Conservation (phyloP, 2,113 vertebrate species). For the Pavo muticus region DNA sequence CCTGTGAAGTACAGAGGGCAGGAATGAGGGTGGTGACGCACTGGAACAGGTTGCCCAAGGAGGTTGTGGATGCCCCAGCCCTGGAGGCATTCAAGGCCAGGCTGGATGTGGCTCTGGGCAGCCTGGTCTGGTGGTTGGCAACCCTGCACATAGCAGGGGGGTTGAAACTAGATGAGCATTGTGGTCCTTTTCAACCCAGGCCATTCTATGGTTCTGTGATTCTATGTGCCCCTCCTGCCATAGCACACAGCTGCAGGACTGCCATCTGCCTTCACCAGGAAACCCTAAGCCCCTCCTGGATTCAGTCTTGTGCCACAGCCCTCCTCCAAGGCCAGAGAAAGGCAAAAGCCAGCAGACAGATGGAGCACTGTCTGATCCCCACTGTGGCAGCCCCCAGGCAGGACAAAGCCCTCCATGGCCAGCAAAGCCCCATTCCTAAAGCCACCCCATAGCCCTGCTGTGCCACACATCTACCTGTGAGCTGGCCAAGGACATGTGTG, state of each 20-base stretch:
- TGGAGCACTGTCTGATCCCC: background rate
- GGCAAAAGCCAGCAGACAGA: background rate
- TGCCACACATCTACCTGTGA: background rate
- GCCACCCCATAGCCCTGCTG: background rate
- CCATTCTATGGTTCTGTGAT: too few relatives aligned
- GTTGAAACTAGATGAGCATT: too few relatives aligned
- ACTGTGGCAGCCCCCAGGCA: background rate
- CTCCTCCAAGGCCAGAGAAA: background rate
- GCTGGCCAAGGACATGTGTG: background rate
- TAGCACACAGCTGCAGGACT: rapidly evolving
- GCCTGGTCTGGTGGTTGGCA: too few relatives aligned
- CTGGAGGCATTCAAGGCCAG: too few relatives aligned
- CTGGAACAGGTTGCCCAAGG: too few relatives aligned
- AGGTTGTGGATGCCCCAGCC: too few relatives aligned
- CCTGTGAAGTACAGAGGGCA: background rate
- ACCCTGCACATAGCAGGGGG: too few relatives aligned
- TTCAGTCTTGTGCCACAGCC: rapidly evolving
- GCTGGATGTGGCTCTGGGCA: too few relatives aligned
- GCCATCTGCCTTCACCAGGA: background rate
- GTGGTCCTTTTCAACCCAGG: too few relatives aligned
- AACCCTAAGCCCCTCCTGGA: background rate
- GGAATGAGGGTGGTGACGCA: rapidly evolving
- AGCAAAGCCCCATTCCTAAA: background rate
- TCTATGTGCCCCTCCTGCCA: background rate
- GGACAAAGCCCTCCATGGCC: background rate